Evolutionary conservation across 2,888 invertebrate species (phyloP).

Genomic region (Steinernema hermaphroditum): DNA sequence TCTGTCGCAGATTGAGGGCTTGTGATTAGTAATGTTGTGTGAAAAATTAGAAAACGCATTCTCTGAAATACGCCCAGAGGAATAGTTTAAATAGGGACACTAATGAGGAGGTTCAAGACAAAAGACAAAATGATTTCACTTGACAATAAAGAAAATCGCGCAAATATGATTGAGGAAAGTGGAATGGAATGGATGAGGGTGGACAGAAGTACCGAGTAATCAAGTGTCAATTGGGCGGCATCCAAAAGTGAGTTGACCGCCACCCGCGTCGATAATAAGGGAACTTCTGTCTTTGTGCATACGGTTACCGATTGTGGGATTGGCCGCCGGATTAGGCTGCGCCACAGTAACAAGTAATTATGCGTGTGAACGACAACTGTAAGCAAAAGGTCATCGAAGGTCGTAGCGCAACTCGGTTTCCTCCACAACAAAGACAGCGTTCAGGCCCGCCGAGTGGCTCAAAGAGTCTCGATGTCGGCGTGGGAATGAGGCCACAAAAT

Average conservation of each 20-base stretch:
- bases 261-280: slow-evolving; percentile 30
- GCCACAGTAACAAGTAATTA: slow-evolving; percentile 30
- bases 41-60: too few species aligned
- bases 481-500: slow-evolving; percentile 26
- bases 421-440: slow-evolving; percentile 17
- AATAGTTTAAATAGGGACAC: too few species aligned
- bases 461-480: slow-evolving; percentile 9
- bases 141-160: too few species aligned
- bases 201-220: background rate
- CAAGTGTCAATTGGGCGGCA: slow-evolving; percentile 31
- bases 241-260: slow-evolving; percentile 12
- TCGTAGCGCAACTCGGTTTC: slow-evolving; percentile 20
- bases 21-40: too few species aligned
- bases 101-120: too few species aligned
- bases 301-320: slow-evolving; percentile 28
- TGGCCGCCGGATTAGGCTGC: slow-evolving; percentile 17
- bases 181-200: too few species aligned
- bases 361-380: slow-evolving; percentile 31
- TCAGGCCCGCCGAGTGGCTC: slow-evolving; percentile 28
- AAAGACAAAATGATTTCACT: too few species aligned
- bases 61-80: too few species aligned
- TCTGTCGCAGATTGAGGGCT: background rate
- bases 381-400: slow-evolving; percentile 31
- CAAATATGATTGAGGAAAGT: too few species aligned
- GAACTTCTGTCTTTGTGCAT: slow-evolving; percentile 15